Conservation (phyloP, 37 sponge, comb jelly and placozoan genomes). For the Hormiphora californensis region DNA sequence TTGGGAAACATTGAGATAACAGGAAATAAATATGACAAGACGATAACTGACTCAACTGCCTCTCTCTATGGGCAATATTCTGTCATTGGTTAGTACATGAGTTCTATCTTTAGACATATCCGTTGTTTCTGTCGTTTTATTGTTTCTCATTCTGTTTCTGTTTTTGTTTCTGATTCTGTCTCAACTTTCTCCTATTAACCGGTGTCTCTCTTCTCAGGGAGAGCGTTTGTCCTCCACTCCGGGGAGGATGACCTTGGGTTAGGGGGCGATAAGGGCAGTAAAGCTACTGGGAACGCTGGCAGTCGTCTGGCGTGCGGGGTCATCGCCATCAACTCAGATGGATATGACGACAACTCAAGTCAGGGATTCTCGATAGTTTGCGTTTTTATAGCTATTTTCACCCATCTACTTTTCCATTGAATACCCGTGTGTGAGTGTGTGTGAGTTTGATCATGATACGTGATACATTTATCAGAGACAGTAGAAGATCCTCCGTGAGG, state of each 20-base stretch:
- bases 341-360: constrained; percentile 1
- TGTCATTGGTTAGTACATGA: constrained; percentile 6
- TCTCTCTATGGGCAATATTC: constrained; percentile 35
- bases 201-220: no score
- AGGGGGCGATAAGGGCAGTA: constrained; percentile 17
- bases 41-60: neutral
- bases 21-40: neutral
- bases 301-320: constrained; percentile 44
- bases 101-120: no score
- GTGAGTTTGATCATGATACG: no score
- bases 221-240: constrained; percentile 29
- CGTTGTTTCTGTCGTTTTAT: no score
- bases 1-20: constrained; percentile 18
- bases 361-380: no score
- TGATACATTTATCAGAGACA: no score
- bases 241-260: constrained; percentile 26
- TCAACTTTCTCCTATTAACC: neutral
- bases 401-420: no score
- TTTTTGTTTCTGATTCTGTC: no score
- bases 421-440: no score
- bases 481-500: no score
- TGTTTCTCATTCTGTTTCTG: no score
- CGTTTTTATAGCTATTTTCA: no score
- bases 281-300: constrained; percentile 49
- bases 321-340: constrained; percentile 16